phyloP scores from a whole-genome alignment of 2,888 invertebrate genomes.

The Hirudinaria manillensis region DNA sequence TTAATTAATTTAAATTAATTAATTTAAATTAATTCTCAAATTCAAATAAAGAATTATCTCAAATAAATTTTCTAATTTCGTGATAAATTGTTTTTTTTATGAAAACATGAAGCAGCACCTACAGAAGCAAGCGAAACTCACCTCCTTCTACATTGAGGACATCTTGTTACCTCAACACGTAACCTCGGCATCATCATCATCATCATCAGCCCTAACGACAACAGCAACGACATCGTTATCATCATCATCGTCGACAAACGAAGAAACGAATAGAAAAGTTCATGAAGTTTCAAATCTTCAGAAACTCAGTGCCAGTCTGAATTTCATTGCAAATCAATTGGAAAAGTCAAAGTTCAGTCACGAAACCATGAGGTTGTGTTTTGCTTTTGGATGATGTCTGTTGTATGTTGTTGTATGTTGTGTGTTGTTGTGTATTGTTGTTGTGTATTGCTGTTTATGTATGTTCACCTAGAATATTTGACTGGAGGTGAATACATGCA shows the following conservation, averaged over 20 bases:
- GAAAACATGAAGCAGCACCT: constrained; percentile 1
- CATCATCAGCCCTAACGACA: background rate
- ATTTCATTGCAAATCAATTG: background rate
- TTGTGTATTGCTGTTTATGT: too few relatives aligned
- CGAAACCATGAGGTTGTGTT: too few relatives aligned
- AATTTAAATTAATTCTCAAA: too few relatives aligned
- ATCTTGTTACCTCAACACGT: constrained; percentile 16
- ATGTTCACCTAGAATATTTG: too few relatives aligned
- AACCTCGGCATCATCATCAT: background rate
- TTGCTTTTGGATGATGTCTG: too few relatives aligned
- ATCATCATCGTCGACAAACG: background rate
- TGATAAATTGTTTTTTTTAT: too few relatives aligned
- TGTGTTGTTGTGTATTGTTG: too few relatives aligned
- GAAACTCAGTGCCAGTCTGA: constrained; percentile 22
- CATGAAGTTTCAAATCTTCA: constrained; percentile 13
- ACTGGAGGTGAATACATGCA: too few relatives aligned
- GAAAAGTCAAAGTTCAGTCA: constrained; percentile 10
- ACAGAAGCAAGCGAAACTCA: background rate
- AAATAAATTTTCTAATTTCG: too few relatives aligned
- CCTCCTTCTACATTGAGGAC: constrained; percentile 30
- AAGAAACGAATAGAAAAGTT: background rate
- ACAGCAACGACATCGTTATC: background rate
- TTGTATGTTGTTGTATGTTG: too few relatives aligned
- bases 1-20: too few relatives aligned
- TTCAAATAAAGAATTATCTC: too few relatives aligned